Evolutionary conservation across 2,113 vertebrate genomes (phyloP), one percentile per base, ranked within the genome.

Genomic region (Pithys albifrons): DNA sequence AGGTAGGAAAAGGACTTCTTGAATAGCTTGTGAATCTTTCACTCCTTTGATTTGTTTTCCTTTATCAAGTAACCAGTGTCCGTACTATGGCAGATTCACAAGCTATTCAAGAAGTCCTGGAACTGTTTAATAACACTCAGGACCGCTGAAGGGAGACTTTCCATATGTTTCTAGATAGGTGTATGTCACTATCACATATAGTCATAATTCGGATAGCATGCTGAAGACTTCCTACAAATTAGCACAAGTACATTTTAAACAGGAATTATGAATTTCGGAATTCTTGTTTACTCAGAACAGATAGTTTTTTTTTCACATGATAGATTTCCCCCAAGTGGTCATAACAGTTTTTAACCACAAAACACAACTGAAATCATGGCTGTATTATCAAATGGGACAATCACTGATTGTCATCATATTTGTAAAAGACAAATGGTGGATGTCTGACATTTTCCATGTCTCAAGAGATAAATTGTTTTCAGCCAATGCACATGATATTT

Each of bases 1-100:
- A 76, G 89, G 67, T 79, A 74, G 28, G 14, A 96, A 97, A 97
- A 94, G 91, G 52, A 95, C 94, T 97, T 97, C 96, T 88, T 95
- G 65, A 61, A 81, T 49, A 95, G 67, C 23, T 66, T 85, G 81
- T 76, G 55, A 95, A 96, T 70, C 24, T 49, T 75, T 96, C 94
- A 90, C 14, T 78, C 51, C 45, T 85, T 90, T 89, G 64, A 96
- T 95, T 90, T 79, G 13, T 73, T 79, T 76, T 85, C 80, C 67
- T 87, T 16, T 35, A 31, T 81, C 83, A 92, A 85, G 85, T 93
- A 95, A 93, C 35, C 75, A 95, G 54, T 57, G 12, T 16, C 57
- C 57, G n/a, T 31, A 31, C 65, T 79, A 67, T 3, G 17, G 41
- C 55, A 95, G 84, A 96, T 74, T 31, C 64, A n/a, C n/a, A n/a